Base-by-base conservation (phyloP, 1,140 invertebrate species). In the Leguminivora glycinivorella region DNA sequence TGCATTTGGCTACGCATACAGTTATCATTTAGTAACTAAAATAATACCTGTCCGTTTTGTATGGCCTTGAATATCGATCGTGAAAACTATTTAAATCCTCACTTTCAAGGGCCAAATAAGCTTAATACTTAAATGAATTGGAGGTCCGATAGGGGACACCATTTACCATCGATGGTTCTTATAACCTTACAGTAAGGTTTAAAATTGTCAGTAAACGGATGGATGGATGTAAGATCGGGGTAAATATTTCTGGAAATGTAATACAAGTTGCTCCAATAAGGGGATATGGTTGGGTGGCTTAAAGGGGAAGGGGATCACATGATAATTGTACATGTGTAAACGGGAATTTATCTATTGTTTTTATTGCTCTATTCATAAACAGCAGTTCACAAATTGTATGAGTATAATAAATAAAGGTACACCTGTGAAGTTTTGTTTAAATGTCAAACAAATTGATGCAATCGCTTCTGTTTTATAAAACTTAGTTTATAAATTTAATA, bases 211-310 rank as follows among this genome's bases (percentile, higher is more conserved):
- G n/a, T 43, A n/a, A 17, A 43, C 14, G 6, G 6, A 1, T 17
- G 40, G n/a, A 38, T 24, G 7, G 52, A n/a, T n/a, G n/a, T 24
- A 25, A 9, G 24, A 56, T 56, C 25, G 24, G 56, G 56, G 56
- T 26, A 60, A 29, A 60, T 26, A 60, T 60, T 60, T 60, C 56
- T 60, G 56, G 56, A 60, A 58, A 58, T 25, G 56, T 26, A 60
- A 60, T 25, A 24, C 56, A 60, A 60, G 9, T 60, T 26, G 56
- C 22, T 60, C 14, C 24, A 60, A 60, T 60, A 60, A 60, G 58
- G 58, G 58, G 58, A 63, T 17, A 31, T 5, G 58, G n/a, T 63
- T 29, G 58, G 58, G 58, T 63, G 12, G 56, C 14, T n/a, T 17
- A 19, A 52, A 25, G 14, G 58, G 12, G 10, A n/a, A 58, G 19